Evolutionary conservation across 2,888 invertebrate genomes (phyloP).

Genomic region (Melikaiella ostensackeni): DNA sequence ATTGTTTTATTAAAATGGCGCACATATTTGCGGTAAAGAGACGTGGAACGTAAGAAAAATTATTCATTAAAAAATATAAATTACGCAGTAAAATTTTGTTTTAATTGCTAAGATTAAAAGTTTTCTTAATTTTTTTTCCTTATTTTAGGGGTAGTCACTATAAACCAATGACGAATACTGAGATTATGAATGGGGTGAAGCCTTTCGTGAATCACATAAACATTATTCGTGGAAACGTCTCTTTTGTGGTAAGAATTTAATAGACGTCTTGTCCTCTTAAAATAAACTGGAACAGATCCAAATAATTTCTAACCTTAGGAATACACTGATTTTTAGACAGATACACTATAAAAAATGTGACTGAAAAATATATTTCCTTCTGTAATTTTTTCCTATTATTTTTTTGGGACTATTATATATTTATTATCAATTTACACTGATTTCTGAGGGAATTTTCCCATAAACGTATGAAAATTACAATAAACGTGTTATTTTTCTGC

Average conservation of each 20-base stretch:
- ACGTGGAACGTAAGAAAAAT: conserved; percentile 75
- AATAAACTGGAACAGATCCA: no score
- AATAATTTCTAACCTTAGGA: not conserved
- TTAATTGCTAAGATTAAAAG: conserved; percentile 15
- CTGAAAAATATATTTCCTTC: no score
- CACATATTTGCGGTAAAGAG: conserved; percentile 80
- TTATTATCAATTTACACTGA: no score
- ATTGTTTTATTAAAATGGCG: conserved; percentile 83
- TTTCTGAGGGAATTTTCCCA: no score
- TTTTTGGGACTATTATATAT: no score
- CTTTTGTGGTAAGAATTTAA: conserved; percentile 80
- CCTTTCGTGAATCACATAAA: conserved; percentile 81
- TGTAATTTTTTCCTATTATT: no score
- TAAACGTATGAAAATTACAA: no score
- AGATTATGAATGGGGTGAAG: conserved; percentile 79
- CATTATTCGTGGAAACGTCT: conserved; percentile 80
- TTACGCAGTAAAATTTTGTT: no score
- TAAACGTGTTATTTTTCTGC: no score
- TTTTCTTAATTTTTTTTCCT: conserved; percentile 1
- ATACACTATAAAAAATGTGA: no score
- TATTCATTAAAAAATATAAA: not conserved
- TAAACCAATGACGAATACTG: conserved; percentile 75
- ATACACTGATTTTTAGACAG: not conserved
- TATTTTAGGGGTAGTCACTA: conserved; percentile 54
- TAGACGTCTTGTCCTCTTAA: not conserved